Percentiles rank a stretch among this genome's conserved stretches.
These are phyloP conservation scores for Bombyx mandarina DNA, from an alignment of 1,140 invertebrate genomes.

Conservation along the genomic window DNA sequence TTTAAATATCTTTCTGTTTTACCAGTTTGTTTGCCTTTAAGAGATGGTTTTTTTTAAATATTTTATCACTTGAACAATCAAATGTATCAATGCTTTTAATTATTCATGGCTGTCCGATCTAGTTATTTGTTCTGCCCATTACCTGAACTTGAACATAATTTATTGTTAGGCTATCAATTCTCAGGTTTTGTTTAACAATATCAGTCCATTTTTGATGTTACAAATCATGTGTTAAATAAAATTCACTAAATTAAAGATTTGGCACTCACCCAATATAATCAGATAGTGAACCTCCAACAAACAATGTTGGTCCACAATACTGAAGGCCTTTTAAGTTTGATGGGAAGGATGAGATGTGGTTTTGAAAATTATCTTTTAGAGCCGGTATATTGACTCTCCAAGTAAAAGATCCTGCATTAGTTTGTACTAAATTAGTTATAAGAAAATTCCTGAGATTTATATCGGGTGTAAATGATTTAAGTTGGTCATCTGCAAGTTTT, in stretches of 20 bases:
- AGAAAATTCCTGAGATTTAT: constrained; percentile 76
- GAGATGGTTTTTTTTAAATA: no score
- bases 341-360: constrained; percentile 77
- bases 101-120: no score
- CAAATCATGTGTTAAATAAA: constrained; percentile 23
- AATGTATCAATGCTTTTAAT: no score
- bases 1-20: no score
- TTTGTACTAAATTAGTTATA: constrained; percentile 83
- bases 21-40: no score
- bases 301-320: constrained; percentile 81
- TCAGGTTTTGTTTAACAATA: no score
- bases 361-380: constrained; percentile 76
- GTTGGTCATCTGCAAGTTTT: constrained; percentile 71
- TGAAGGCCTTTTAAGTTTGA: constrained; percentile 53
- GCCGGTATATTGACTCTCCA: constrained; percentile 84
- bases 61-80: no score
- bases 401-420: constrained; percentile 72
- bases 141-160: no score
- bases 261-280: constrained; percentile 80
- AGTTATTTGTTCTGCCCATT: no score
- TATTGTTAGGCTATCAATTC: no score
- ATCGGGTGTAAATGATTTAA: constrained; percentile 50
- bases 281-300: constrained; percentile 86
- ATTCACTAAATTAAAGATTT: neutral
- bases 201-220: neutral